Base-by-base conservation (phyloP, 1,140 invertebrate species). In the Camponotus floridanus region DNA sequence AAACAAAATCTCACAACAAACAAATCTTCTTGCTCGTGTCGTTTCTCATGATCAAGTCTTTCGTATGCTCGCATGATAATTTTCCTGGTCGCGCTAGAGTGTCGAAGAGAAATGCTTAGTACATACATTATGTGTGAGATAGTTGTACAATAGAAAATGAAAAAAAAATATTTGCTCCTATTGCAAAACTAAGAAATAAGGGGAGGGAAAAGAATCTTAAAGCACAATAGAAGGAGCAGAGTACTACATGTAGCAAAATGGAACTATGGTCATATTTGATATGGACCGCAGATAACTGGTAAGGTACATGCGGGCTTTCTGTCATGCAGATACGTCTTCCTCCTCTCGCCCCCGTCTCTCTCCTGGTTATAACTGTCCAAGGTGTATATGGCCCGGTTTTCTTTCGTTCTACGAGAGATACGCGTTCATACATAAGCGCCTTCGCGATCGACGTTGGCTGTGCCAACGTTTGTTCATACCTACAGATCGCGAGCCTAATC, bases 221-320 rank as follows among this genome's bases (percentile, higher is more conserved):
- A 13, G 15, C 7, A 13, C 45, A 33, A 15, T 15, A 39, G 78
- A 81, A 68, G 57, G 64, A 71, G 51, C 33, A 64, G 51, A 78
- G 51, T 26, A 48, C 55, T 5, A 45, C 36, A 68, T 65, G 68
- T 74, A 79, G 55, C 78, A 74, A 86, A 61, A 83, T 85, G 59
- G 81, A 48, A 92, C 91, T 26, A 91, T 79, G 90, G 91, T 92
- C 92, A 92, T 92, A 94, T 94, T 94, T 94, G 94, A 94, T 94
- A 94, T 94, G 93, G 93, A 94, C 92, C 91, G 87, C 84, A 94
- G 93, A 94, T 94, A 94, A 88, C 91, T 88, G 91, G 92, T 94
- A 94, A 94, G 92, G 93, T 94, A 94, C 92, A 91, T 90, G 92
- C 91, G 87, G 91, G 83, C 89, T 93, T 90, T 88, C 91, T 92